Evolutionary conservation across 2,113 vertebrate genomes (phyloP).

Genomic region (Clarias magur): DNA sequence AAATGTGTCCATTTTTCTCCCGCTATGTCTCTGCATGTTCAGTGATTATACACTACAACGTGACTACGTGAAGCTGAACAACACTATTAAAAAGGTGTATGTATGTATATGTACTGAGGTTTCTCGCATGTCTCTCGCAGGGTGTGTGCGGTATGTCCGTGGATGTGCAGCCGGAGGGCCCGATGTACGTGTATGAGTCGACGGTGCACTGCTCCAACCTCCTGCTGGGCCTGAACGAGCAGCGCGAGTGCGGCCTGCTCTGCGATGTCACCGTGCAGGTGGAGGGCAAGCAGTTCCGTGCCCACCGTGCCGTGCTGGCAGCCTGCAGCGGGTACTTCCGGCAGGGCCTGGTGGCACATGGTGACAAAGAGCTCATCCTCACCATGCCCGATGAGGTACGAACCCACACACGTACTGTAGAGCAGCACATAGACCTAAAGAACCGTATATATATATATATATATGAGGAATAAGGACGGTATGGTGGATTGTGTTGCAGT

Average conservation of each 20-base stretch:
- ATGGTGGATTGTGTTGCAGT: too few relatives aligned
- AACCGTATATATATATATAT: too few relatives aligned
- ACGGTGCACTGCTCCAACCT: slow-evolving; percentile 99
- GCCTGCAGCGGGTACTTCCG: slow-evolving; percentile 99
- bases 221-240: slow-evolving; percentile 99
- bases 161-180: slow-evolving; percentile 99
- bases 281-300: slow-evolving; percentile 96
- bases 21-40: too few relatives aligned
- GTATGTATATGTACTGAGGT: neutral
- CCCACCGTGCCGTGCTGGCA: slow-evolving; percentile 95
- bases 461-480: too few relatives aligned
- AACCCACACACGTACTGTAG: neutral
- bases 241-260: slow-evolving; percentile 98
- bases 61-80: too few relatives aligned
- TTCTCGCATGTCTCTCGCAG: slow-evolving; percentile 76
- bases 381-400: slow-evolving; percentile 96
- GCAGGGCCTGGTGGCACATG: slow-evolving; percentile 91
- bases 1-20: too few relatives aligned
- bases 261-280: slow-evolving; percentile 97
- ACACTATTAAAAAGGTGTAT: too few relatives aligned
- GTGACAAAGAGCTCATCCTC: slow-evolving; percentile 91
- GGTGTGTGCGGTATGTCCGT: slow-evolving; percentile 99
- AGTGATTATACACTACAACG: too few relatives aligned
- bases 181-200: slow-evolving; percentile 99
- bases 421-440: too few relatives aligned